A percentile compares a stretch with the other conserved stretches of the same genome.
These are phyloP conservation scores for Tetramorium bicarinatum DNA, from an alignment of 2,888 invertebrate species.

Conservation along the genomic window DNA sequence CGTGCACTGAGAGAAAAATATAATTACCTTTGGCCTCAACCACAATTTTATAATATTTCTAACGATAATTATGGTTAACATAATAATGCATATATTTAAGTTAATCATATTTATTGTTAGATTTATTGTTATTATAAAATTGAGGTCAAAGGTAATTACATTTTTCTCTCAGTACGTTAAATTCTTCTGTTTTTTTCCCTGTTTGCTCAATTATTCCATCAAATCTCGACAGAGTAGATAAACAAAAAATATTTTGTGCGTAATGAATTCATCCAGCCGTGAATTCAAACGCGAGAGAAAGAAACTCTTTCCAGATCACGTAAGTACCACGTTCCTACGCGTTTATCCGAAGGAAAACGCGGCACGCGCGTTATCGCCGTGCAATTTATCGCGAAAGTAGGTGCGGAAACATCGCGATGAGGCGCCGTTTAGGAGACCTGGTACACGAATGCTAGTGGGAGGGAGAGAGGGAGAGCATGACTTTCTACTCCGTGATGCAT, in stretches of 20 bases:
- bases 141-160: too few species aligned
- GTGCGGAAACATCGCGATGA: constrained; percentile 36
- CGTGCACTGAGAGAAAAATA: too few species aligned
- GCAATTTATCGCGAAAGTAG: constrained; percentile 53
- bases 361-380: constrained; percentile 41
- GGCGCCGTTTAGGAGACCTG: constrained; percentile 12
- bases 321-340: constrained; percentile 21
- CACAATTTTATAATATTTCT: too few species aligned
- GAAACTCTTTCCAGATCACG: constrained; percentile 35
- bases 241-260: not conserved
- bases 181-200: not conserved
- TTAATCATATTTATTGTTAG: too few species aligned
- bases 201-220: not conserved
- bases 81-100: too few species aligned
- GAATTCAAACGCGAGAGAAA: constrained; percentile 16
- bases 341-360: constrained; percentile 33
- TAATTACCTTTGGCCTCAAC: too few species aligned
- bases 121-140: too few species aligned
- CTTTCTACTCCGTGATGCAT: constrained; percentile 43
- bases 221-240: not conserved
- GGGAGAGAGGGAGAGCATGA: constrained; percentile 25
- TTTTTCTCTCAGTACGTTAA: too few species aligned
- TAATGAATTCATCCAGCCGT: constrained; percentile 32
- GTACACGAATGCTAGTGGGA: constrained; percentile 7
- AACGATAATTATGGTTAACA: too few species aligned